Percentiles rank a stretch among this genome's conserved stretches.
Conservation (phyloP, 1,140 invertebrate genomes). For the Eulimnadia texana region DNA sequence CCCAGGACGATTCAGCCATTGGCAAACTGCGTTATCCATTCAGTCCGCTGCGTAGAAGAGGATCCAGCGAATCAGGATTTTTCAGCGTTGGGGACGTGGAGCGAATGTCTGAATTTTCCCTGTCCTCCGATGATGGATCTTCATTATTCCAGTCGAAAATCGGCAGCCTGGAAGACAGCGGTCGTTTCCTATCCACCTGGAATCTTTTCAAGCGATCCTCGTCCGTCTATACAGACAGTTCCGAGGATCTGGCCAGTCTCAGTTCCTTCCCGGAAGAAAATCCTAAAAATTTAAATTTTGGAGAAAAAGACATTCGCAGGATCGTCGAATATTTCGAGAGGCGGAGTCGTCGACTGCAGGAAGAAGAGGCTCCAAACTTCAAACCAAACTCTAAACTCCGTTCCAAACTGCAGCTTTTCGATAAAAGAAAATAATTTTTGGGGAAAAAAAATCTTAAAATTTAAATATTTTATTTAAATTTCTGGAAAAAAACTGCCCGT, state of each 20-base stretch:
- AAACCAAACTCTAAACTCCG: no score
- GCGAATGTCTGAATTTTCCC: slow-evolving; percentile 25
- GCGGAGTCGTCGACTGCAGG: background rate
- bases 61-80: slow-evolving; percentile 72
- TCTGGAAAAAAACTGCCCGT: background rate
- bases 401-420: slow-evolving; percentile 70
- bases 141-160: slow-evolving; percentile 31
- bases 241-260: slow-evolving; percentile 64
- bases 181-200: slow-evolving; percentile 30
- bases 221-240: slow-evolving; percentile 71
- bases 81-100: slow-evolving; percentile 57
- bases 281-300: slow-evolving; percentile 34
- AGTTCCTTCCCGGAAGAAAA: slow-evolving; percentile 46
- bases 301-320: slow-evolving; percentile 54
- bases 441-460: no score
- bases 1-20: slow-evolving; percentile 16
- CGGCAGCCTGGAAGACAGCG: slow-evolving; percentile 27
- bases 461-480: no score
- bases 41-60: slow-evolving; percentile 43
- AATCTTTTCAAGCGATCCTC: slow-evolving; percentile 45
- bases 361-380: background rate
- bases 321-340: slow-evolving; percentile 78
- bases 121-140: slow-evolving; percentile 22
- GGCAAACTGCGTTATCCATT: slow-evolving; percentile 3
- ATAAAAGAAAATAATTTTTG: slow-evolving; percentile 36